These are phyloP conservation scores for Pelobates cultripes DNA, from an alignment of 2,797 vertebrate genomes.

Conservation along the genomic window DNA sequence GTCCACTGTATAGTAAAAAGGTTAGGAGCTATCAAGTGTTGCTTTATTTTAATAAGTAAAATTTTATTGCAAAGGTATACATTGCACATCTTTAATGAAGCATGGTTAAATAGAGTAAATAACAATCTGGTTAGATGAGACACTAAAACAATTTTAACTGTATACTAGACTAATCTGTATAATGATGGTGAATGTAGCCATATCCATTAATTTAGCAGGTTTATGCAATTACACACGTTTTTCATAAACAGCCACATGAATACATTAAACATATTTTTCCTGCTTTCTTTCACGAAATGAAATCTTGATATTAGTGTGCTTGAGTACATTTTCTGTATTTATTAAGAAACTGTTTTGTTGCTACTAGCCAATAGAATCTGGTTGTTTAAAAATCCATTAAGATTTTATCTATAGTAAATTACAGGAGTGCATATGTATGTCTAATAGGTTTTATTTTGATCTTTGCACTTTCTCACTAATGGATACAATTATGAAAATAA, in stretches of 20 bases:
- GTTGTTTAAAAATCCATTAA: constrained; percentile 60
- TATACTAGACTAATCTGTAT: background rate
- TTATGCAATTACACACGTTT: background rate
- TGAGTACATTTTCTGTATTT: constrained; percentile 44
- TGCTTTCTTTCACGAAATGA: too few relatives aligned
- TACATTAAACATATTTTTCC: background rate
- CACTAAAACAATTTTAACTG: background rate
- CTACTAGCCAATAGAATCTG: constrained; percentile 21
- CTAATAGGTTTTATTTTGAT: constrained; percentile 59
- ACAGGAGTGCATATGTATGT: constrained; percentile 47
- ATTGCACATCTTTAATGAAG: background rate
- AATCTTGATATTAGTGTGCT: constrained; percentile 3
- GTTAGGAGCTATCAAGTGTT: too few relatives aligned
- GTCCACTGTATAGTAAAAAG: too few relatives aligned
- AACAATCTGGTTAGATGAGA: background rate
- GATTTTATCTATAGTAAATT: constrained; percentile 59
- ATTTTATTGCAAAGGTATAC: too few relatives aligned
- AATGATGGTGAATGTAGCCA: background rate
- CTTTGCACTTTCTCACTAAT: constrained; percentile 60
- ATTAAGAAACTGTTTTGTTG: constrained; percentile 51
- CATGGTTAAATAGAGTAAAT: background rate
- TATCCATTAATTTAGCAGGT: background rate
- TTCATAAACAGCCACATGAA: background rate
- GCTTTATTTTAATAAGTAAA: too few relatives aligned
- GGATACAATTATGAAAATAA: constrained; percentile 63